These are phyloP conservation scores for Choristoneura fumiferana DNA, from an alignment of 1,140 invertebrate species.

Conservation along the genomic window DNA sequence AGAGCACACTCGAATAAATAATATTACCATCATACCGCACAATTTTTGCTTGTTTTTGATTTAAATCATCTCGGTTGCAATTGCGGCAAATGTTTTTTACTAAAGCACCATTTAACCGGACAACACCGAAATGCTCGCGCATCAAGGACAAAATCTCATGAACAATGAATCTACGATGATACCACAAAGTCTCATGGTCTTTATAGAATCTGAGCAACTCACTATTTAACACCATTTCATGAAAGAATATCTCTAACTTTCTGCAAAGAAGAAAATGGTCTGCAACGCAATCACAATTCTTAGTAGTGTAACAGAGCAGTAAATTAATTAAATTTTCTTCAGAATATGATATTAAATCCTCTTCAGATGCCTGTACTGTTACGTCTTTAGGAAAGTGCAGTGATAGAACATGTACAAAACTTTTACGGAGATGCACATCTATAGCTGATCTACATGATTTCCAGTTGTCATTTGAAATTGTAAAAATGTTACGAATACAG, in stretches of 20 bases:
- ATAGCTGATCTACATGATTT: constrained; percentile 46
- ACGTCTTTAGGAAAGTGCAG: constrained; percentile 49
- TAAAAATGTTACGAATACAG: constrained; percentile 81
- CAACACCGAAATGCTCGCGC: constrained; percentile 60
- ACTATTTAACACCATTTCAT: constrained; percentile 58
- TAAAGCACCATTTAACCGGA: constrained; percentile 47
- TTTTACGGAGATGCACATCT: constrained; percentile 50
- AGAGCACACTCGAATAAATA: constrained; percentile 62
- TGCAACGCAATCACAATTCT: constrained; percentile 49
- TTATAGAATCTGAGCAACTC: constrained; percentile 64
- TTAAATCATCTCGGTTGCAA: constrained; percentile 49
- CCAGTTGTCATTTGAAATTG: constrained; percentile 56
- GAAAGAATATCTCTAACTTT: constrained; percentile 56
- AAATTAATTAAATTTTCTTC: constrained; percentile 58
- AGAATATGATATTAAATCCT: constrained; percentile 47
- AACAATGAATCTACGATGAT: constrained; percentile 64
- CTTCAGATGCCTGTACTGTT: constrained; percentile 44
- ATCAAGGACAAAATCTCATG: constrained; percentile 56
- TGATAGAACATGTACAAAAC: constrained; percentile 46
- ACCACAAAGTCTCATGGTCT: constrained; percentile 67
- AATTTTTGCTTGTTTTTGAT: constrained; percentile 65
- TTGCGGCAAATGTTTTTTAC: constrained; percentile 49
- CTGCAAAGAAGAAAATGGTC: constrained; percentile 47
- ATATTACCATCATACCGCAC: constrained; percentile 60
- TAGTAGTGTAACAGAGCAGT: constrained; percentile 45